Evolutionary conservation across 1,140 invertebrate genomes (phyloP).

Genomic region (Tetramorium parvispinum): DNA sequence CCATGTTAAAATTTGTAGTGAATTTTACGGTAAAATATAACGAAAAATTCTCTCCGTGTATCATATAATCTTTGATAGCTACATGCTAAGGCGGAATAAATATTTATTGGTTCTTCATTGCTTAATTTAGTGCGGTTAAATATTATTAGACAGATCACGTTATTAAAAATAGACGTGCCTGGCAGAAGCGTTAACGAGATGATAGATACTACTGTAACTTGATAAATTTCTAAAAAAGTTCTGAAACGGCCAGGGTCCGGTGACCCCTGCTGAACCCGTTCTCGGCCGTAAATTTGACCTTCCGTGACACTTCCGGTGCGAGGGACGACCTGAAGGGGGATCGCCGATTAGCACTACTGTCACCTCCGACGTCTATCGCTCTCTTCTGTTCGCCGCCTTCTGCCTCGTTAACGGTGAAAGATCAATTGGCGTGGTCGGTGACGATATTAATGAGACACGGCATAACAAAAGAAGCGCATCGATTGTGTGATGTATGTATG

Average conservation of each 20-base stretch:
- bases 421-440: background rate
- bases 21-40: no score
- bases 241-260: constrained; percentile 11
- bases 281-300: constrained; percentile 39
- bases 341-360: constrained; percentile 35
- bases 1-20: no score
- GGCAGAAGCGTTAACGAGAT: background rate
- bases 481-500: background rate
- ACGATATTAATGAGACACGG: background rate
- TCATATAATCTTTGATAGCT: no score
- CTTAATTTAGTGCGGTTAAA: background rate
- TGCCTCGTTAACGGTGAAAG: constrained; percentile 44
- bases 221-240: constrained; percentile 57
- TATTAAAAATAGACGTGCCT: background rate
- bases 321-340: constrained; percentile 8
- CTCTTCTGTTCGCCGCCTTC: constrained; percentile 27
- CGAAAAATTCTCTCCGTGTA: no score
- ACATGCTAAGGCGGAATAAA: background rate
- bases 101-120: background rate
- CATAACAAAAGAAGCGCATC: constrained; percentile 29
- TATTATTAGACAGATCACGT: background rate
- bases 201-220: constrained; percentile 34
- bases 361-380: background rate
- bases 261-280: constrained; percentile 21
- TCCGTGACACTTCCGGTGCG: constrained; percentile 51